Evolutionary conservation across 2,113 vertebrate genomes (phyloP).

Genomic region (Pseudolaguvia tuberculata): DNA sequence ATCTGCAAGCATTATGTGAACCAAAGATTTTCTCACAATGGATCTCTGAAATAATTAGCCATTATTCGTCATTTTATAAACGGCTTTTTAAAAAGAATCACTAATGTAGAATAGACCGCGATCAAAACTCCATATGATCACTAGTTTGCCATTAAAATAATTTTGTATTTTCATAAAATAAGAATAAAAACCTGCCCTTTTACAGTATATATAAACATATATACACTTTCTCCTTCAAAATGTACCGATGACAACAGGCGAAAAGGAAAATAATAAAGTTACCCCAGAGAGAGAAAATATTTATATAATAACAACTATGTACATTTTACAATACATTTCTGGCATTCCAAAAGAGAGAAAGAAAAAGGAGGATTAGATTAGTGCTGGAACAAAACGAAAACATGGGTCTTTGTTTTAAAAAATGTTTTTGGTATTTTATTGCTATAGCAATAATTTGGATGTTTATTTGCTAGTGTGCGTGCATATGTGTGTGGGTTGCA

Average conservation of each 20-base stretch:
- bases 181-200: neutral
- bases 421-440: slow-evolving; percentile 79
- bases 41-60: too few relatives aligned
- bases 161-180: neutral
- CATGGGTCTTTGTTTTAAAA: slow-evolving; percentile 48
- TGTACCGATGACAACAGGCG: neutral
- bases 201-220: neutral
- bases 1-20: too few relatives aligned
- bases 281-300: slow-evolving; percentile 43
- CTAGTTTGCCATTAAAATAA: neutral
- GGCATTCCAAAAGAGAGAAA: slow-evolving; percentile 63
- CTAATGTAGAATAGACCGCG: neutral
- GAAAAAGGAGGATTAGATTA: slow-evolving; percentile 57
- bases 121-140: too few relatives aligned
- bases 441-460: slow-evolving; percentile 68
- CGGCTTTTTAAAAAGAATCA: neutral
- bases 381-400: slow-evolving; percentile 54
- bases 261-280: neutral
- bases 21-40: too few relatives aligned
- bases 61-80: too few relatives aligned
- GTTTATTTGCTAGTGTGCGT: slow-evolving; percentile 26
- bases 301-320: slow-evolving; percentile 76
- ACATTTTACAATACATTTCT: slow-evolving; percentile 73
- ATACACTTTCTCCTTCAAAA: neutral
- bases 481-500: too few relatives aligned